These are phyloP conservation scores for Ochropleura leucogaster DNA, from an alignment of 2,888 invertebrate genomes.

Conservation along the genomic window DNA sequence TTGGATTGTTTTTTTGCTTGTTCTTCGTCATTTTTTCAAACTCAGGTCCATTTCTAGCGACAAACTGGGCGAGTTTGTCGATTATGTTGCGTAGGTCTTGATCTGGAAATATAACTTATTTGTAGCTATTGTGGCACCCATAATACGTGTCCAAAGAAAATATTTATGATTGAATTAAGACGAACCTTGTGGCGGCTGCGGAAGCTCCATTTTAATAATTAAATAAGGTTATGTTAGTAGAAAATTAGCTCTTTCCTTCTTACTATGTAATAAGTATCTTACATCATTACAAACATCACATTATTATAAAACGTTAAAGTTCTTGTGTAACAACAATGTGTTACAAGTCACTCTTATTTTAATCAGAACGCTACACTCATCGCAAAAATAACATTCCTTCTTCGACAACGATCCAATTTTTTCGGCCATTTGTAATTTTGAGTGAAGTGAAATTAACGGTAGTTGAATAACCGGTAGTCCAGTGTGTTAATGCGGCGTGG, in stretches of 20 bases:
- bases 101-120: constrained; percentile 90
- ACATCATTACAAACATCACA: constrained; percentile 50
- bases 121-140: constrained; percentile 20
- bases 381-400: constrained; percentile 59
- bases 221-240: constrained; percentile 81
- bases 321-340: constrained; percentile 9
- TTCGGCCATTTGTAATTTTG: constrained; percentile 75
- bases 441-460: constrained; percentile 9
- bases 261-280: constrained; percentile 26
- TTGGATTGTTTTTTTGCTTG: constrained; percentile 99
- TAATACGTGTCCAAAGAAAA: constrained; percentile 4
- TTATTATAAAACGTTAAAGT: constrained; percentile 34
- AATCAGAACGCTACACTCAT: constrained; percentile 33
- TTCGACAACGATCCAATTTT: constrained; percentile 60
- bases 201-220: constrained; percentile 85
- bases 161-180: constrained; percentile 24
- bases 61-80: constrained; percentile 99
- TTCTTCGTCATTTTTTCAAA: constrained; percentile 99
- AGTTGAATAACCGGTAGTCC: constrained; percentile 31
- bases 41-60: constrained; percentile 99
- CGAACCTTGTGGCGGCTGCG: constrained; percentile 92
- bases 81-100: constrained; percentile 98
- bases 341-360: constrained; percentile 39
- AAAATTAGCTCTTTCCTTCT: constrained; percentile 47
- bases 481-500: background rate